Base-by-base conservation (phyloP, 2,797 vertebrate genomes). In the Limnodromus scolopaceus region DNA sequence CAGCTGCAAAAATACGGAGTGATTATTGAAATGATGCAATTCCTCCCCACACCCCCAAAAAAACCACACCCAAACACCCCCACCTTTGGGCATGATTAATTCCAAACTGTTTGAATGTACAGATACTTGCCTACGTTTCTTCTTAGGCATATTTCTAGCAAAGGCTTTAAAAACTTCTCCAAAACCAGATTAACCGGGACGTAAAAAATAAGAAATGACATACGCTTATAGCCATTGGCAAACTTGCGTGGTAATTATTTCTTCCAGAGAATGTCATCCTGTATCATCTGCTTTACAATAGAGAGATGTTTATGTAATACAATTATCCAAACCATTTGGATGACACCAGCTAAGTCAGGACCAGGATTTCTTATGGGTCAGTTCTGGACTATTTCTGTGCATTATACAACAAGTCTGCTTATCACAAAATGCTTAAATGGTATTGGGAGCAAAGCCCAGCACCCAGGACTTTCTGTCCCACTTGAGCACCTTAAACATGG, bases 271-370 rank as follows among this genome's bases (percentile, higher is more conserved):
- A 94, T 76, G 71, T 94, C 76, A 69, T 90, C 51, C 54, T 58
- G 27, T 84, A 75, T 76, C 61, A 57, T 58, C 64, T 74, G 71
- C 71, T 89, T 89, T 93, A 32, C n/a, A 84, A 82, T 20, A 76
- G 51, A 91, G 57, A 84, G 55, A 87, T 74, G 28, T n/a, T 95
- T 93, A 85, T 53, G 36, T 89, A 93, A 95, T 49, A 68, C 68
- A 96, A 53, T 92, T 96, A 92, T 64, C 61, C 57, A 89, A 80
- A 83, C 78, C n/a, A 46, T 34, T 85, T 55, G 32, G 74, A 92
- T 80, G 68, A 89, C 64, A 91, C 55, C 43, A 87, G 77, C 74
- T 88, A 77, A 85, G 22, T 70, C 68, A 88, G 84, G 55, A 84
- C 60, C 27, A 48, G 74, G 63, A 83, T 84, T 96, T 94, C 92